Conservation (phyloP, 2,113 vertebrate genomes). For the Okapia johnstoni region DNA sequence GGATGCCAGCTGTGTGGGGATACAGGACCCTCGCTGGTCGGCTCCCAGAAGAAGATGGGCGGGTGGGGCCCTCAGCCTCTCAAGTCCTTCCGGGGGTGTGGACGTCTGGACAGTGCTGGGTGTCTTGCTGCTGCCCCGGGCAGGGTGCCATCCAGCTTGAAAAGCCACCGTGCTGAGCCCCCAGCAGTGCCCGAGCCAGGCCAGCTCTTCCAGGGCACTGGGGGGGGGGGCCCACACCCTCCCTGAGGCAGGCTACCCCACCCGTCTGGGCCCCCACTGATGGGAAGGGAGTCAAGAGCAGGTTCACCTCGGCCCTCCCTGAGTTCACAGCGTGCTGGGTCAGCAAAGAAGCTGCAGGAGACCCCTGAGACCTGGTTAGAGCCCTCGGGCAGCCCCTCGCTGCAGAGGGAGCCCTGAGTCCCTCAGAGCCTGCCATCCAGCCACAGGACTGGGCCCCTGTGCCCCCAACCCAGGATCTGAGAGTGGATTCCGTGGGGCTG, state of each 20-base stretch:
- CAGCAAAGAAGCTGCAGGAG: neutral
- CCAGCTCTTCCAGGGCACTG: neutral
- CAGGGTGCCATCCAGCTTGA: neutral
- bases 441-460: neutral
- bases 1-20: neutral
- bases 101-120: no score
- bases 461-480: no score
- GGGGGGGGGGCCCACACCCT: neutral
- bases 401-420: neutral
- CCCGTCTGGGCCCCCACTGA: no score
- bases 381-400: fast-evolving
- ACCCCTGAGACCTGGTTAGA: neutral
- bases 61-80: neutral
- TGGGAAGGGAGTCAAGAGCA: neutral
- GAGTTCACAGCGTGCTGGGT: neutral
- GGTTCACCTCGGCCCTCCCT: neutral
- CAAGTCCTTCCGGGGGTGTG: neutral
- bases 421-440: neutral
- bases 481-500: neutral
- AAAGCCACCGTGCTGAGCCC: neutral
- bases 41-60: neutral
- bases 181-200: no score
- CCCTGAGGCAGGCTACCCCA: neutral
- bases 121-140: neutral
- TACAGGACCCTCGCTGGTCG: neutral